phyloP scores from a whole-genome alignment of 1,140 invertebrate species.

The Drosophila hydei region DNA sequence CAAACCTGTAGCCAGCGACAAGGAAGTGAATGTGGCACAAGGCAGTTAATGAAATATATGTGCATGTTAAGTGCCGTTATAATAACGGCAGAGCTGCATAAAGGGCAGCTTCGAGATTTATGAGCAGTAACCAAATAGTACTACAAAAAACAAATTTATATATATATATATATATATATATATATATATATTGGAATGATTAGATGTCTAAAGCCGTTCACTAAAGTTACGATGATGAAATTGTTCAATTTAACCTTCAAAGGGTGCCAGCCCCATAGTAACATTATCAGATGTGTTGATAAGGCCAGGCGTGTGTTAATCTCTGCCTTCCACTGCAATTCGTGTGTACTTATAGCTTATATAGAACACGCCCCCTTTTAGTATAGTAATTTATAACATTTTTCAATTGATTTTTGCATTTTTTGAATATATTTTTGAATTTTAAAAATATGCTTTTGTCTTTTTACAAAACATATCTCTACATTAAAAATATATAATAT shows the following conservation, averaged over 20 bases:
- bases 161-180: not conserved
- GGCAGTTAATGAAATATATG: slow-evolving; percentile 22
- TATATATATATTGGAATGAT: not conserved
- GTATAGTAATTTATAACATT: not conserved
- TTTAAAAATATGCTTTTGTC: slow-evolving; percentile 81
- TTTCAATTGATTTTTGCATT: slow-evolving; percentile 26
- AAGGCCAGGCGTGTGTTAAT: not conserved
- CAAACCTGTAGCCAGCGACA: slow-evolving; percentile 43
- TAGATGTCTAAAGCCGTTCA: not conserved
- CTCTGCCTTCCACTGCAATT: not conserved
- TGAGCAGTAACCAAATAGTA: slow-evolving; percentile 7
- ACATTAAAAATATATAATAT: slow-evolving; percentile 77
- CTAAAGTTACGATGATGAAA: slow-evolving; percentile 14
- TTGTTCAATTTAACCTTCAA: slow-evolving; percentile 8
- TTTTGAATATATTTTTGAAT: slow-evolving; percentile 68
- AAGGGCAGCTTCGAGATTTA: slow-evolving; percentile 31
- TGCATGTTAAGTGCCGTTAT: slow-evolving; percentile 23
- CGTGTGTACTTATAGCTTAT: not conserved
- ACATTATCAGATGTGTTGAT: slow-evolving; percentile 6
- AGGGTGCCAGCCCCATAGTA: not conserved
- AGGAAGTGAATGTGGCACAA: slow-evolving; percentile 56
- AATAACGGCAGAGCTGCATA: slow-evolving; percentile 25
- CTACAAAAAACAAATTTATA: not conserved
- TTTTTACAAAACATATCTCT: slow-evolving; percentile 82
- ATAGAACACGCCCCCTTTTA: slow-evolving; percentile 1